Base-by-base conservation (phyloP, 2,113 vertebrate genomes). In the Gyps fulvus region DNA sequence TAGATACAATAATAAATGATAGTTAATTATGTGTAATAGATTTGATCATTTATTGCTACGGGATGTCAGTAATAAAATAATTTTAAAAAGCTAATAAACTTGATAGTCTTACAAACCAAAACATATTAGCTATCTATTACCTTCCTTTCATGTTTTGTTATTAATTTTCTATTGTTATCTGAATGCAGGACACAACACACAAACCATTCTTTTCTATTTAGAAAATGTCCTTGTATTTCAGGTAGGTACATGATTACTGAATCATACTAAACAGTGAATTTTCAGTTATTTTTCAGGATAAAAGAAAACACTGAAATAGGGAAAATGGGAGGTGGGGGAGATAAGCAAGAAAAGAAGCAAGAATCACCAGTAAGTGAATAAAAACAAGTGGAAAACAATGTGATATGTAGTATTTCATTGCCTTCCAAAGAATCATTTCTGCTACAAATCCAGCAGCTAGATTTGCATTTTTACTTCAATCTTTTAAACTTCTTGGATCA, bases 41-140 rank as follows among this genome's bases (percentile, higher is more conserved):
- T 74, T 91, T 83, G 91, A 69, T 94, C 69, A 79, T 92, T 94
- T 95, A 90, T 95, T 95, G 85, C 54, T 87, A 57, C 49, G 90
- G 78, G 80, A 95, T 91, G 81, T 91, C 83, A 79, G 88, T 43
- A 93, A 78, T 78, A 87, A 95, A 97, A 74, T 77, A 16, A 87
- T 90, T 96, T 92, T 8, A 1, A 84, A 92, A 93, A 88, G 45
- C 61, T 73, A 82, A 90, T 95, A 81, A 90, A 29, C 49, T 67
- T 87, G 38, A 61, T 84, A 84, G 94, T 84, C 65, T 87, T 59
- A 50, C 57, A 82, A 92, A 96, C 54, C 79, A 96, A 94, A 96
- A 34, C 22, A 38, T 72, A 55, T 92, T 96, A 93, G 70, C 58
- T 92, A 40, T 40, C 26, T 73, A 22, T 86, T 97, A 82, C 55